Percentiles rank a stretch among this genome's conserved stretches.
Evolutionary conservation across 2,888 invertebrate genomes (phyloP).

Genomic region (Frankliniella intonsa): DNA sequence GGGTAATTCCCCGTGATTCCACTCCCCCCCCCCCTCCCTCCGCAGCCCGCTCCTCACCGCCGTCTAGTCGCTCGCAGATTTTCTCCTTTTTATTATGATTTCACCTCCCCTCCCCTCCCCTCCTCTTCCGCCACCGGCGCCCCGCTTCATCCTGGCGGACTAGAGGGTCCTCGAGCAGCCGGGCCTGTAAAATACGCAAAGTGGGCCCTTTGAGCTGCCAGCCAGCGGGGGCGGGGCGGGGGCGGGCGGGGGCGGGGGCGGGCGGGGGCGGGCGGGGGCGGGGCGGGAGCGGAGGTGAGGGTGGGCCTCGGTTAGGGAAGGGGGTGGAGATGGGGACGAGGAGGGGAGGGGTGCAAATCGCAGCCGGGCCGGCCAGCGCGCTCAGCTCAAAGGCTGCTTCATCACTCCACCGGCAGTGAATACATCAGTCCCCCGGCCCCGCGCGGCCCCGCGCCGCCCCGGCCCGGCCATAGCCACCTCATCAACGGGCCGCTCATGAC

Average conservation of each 20-base stretch:
- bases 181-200: slow-evolving; percentile 16
- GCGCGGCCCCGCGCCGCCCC: too few species aligned
- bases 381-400: slow-evolving; percentile 14
- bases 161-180: background rate
- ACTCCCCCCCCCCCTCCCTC: too few species aligned
- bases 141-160: background rate
- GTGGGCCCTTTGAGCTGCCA: background rate
- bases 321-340: background rate
- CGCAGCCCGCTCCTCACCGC: too few species aligned
- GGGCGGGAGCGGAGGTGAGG: background rate
- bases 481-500: slow-evolving; percentile 13
- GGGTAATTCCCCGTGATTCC: too few species aligned
- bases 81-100: too few species aligned
- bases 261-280: background rate
- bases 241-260: background rate
- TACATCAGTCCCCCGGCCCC: background rate
- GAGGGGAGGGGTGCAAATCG: background rate
- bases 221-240: background rate
- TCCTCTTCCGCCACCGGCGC: background rate
- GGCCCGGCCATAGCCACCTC: background rate
- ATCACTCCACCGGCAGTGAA: slow-evolving; percentile 17
- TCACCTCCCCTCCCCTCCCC: too few species aligned
- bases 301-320: background rate
- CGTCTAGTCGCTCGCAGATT: too few species aligned
- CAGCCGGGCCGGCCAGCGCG: background rate